Evolutionary conservation across 2,113 vertebrate species (phyloP).

Genomic region (Dromas ardeola): DNA sequence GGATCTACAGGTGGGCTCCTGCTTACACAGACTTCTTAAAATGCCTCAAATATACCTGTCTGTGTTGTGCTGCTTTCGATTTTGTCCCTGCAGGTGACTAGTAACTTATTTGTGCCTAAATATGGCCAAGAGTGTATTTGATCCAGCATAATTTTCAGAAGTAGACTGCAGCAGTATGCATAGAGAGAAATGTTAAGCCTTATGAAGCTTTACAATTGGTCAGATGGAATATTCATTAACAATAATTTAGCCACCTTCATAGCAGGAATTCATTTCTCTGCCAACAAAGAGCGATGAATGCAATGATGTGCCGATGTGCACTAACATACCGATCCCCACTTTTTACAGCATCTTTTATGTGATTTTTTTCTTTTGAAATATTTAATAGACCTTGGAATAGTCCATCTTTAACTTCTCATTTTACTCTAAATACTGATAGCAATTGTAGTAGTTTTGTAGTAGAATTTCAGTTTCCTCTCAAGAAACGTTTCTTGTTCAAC

Average conservation of each 20-base stretch:
- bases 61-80: neutral
- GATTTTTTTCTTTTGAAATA: neutral
- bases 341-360: neutral
- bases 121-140: neutral
- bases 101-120: neutral
- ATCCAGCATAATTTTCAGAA: neutral
- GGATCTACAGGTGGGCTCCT: conserved; percentile 42
- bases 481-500: neutral
- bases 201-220: neutral
- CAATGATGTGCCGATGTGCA: neutral
- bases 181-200: neutral
- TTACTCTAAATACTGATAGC: neutral
- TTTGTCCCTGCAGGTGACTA: neutral
- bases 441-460: neutral
- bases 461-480: neutral
- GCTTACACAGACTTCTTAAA: neutral
- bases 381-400: neutral
- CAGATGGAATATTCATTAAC: neutral
- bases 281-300: neutral
- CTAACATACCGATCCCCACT: neutral
- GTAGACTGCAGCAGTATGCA: neutral
- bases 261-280: neutral
- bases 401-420: neutral
- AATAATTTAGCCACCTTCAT: neutral
- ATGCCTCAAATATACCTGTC: neutral